Base-by-base conservation (phyloP, 1,140 invertebrate genomes). In the Drosophila obscura region DNA sequence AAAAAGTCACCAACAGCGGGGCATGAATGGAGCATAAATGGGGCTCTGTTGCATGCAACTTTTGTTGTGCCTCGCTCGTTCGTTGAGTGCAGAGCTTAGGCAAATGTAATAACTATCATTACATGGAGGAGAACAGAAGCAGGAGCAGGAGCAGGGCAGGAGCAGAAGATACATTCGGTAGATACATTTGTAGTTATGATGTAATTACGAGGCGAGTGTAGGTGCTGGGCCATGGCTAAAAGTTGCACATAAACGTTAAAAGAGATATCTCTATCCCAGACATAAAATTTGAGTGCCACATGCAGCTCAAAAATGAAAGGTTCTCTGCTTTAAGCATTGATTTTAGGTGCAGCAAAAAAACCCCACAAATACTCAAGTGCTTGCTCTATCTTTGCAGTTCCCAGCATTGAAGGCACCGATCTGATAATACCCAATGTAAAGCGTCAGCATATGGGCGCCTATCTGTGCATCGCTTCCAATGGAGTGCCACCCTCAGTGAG, bases 381-480 rank as follows among this genome's bases (percentile, higher is more conserved):
- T 19, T 19, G 1, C 1, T 19, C 19, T 1, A 19, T 19, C 19
- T 61, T 94, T 94, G n/a, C 92, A 95, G 96, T 94, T 22, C 62
- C 91, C 13, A 94, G 92, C 56, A 93, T 96, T 16, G 96, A 97
- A 71, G 96, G 96, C 3, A 93, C 95, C 39, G 93, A 95, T 46
- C 93, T 98, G 79, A 95, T 96, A 80, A 95, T 98, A 82, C 95
- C 94, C 35, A 94, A 95, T 90, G 96, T 97, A 9, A 96, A 95
- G 74, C 94, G 97, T 28, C 94, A 96, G 15, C 96, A 98, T 81
- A 98, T 98, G 95, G 97, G 97, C 5, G 95, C 96, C 5, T 97
- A 97, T 92, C 92, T 97, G 9, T 97, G 97, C 90, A 97, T 98
- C 57, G 96, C 96, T 13, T 96, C 95, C 11, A 97, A 97, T 83